Base-by-base conservation (phyloP, 2,797 vertebrate genomes). In the Cuniculus paca region DNA sequence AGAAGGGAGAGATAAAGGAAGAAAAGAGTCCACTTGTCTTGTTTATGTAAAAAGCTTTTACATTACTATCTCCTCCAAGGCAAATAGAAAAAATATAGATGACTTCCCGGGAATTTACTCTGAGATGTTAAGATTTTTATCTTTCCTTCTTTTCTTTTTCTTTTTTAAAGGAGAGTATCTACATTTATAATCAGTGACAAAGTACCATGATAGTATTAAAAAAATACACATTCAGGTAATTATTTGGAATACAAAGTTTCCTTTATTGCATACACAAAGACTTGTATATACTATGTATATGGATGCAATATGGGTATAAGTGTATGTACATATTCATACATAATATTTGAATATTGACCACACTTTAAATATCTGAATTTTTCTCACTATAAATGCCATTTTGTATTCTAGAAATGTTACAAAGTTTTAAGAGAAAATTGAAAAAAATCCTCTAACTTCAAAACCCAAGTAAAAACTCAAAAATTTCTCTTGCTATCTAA, bases 1-100 rank as follows among this genome's bases (percentile, higher is more conserved):
- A 6, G 22, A 28, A 70, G 6, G 2, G 0, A 34, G 28, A 72
- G 91, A 96, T 96, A 22, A 28, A 91, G 50, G 0, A 50, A 80
- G 12, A 1, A 34, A 70, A 5, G 1, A 70, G 31, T n/a, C 5
- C 61, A 39, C 92, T 90, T 97, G 24, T 98, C 97, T 88, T 91
- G 86, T 97, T 98, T 39, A 81, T 88, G 77, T 93, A 88, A 97
- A 95, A 97, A 94, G 13, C 28, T 96, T 97, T 96, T 82, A 48
- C 31, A 84, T 16, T 11, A 52, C 28, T 86, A 50, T 70, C 19
- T 85, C 50, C 31, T 42, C 75, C 48, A 96, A 56, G 8, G 61
- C 14, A 95, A 97, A 88, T n/a, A 96, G 93, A 58, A 2, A 79
- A 91, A 96, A 92, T 58, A 90, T 95, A 93, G 28, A 87, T 95